Evolutionary conservation across 92 coral and sea anemone genomes (phyloP).

Genomic region (Paragorgia papillata): DNA sequence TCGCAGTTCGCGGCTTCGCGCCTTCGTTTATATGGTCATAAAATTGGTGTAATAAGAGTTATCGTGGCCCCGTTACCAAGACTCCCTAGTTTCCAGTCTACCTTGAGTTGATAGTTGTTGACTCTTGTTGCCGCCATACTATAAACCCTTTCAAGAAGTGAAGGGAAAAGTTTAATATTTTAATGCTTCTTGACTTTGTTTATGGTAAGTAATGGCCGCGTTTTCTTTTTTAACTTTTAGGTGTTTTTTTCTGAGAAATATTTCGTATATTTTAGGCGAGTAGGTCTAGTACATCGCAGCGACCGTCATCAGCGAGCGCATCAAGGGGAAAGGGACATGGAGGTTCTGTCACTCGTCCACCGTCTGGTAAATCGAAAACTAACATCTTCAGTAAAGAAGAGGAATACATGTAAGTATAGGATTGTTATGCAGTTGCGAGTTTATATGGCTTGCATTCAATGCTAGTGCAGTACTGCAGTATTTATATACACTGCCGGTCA

Average conservation of each 20-base stretch:
- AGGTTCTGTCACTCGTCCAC: slow-evolving; percentile 51
- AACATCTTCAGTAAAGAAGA: slow-evolving; percentile 87
- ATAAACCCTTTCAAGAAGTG: too few relatives aligned
- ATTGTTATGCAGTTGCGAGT: too few relatives aligned
- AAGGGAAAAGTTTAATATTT: too few relatives aligned
- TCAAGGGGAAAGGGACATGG: slow-evolving; percentile 24
- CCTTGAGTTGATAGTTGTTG: too few relatives aligned
- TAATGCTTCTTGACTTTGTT: too few relatives aligned
- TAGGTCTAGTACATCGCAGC: slow-evolving; percentile 32
- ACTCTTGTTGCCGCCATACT: too few relatives aligned
- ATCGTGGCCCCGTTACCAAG: not conserved
- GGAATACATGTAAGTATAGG: slow-evolving; percentile 84
- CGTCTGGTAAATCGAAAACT: slow-evolving; percentile 77
- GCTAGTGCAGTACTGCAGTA: too few relatives aligned
- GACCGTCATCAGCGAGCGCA: slow-evolving; percentile 19
- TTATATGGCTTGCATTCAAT: too few relatives aligned
- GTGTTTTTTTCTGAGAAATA: not conserved
- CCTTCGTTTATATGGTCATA: not conserved
- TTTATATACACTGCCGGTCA: too few relatives aligned
- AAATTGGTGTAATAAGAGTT: not conserved
- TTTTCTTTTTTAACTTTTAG: not conserved
- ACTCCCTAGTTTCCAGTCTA: not conserved
- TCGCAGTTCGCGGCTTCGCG: too few relatives aligned
- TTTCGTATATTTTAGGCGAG: slow-evolving; percentile 24
- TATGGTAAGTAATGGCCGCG: not conserved